Conservation (phyloP, 2,113 vertebrate genomes). For the Aphelocoma coerulescens region DNA sequence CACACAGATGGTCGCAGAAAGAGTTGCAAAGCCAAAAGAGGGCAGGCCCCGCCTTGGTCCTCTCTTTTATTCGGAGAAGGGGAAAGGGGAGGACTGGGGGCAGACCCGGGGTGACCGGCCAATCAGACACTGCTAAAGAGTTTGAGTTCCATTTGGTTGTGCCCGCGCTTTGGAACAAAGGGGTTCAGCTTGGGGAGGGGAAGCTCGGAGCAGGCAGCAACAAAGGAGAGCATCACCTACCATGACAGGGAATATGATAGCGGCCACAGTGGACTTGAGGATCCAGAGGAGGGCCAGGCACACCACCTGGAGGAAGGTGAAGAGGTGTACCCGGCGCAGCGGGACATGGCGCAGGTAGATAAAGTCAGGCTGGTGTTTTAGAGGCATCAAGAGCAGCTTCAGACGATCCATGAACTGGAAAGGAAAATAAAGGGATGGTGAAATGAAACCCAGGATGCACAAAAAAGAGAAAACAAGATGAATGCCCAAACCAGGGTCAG, state of each 20-base stretch:
- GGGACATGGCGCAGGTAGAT: slow-evolving; percentile 96
- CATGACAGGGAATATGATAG: slow-evolving; percentile 98
- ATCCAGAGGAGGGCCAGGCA: slow-evolving; percentile 96
- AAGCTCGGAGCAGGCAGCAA: too few species aligned
- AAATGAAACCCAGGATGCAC: background rate
- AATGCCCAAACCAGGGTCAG: background rate
- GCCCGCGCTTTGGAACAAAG: too few species aligned
- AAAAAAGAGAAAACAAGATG: background rate
- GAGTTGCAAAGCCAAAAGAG: too few species aligned
- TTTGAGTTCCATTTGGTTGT: too few species aligned
- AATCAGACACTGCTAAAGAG: too few species aligned
- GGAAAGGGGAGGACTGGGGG: too few species aligned
- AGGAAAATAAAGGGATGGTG: background rate
- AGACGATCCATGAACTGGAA: slow-evolving; percentile 95
- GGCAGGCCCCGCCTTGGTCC: too few species aligned
- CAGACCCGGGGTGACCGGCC: too few species aligned
- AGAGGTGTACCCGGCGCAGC: slow-evolving; percentile 92
- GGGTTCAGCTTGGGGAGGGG: too few species aligned
- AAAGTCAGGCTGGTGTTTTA: slow-evolving; percentile 97
- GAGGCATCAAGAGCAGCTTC: slow-evolving; percentile 94
- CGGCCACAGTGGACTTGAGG: slow-evolving; percentile 98
- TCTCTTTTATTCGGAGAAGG: too few species aligned
- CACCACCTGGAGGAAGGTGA: slow-evolving; percentile 92
- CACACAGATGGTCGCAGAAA: too few species aligned
- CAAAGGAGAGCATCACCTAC: slow-evolving; percentile 61